phyloP scores from a whole-genome alignment of 2,113 vertebrate species.

The Onychorhynchus coronatus region DNA sequence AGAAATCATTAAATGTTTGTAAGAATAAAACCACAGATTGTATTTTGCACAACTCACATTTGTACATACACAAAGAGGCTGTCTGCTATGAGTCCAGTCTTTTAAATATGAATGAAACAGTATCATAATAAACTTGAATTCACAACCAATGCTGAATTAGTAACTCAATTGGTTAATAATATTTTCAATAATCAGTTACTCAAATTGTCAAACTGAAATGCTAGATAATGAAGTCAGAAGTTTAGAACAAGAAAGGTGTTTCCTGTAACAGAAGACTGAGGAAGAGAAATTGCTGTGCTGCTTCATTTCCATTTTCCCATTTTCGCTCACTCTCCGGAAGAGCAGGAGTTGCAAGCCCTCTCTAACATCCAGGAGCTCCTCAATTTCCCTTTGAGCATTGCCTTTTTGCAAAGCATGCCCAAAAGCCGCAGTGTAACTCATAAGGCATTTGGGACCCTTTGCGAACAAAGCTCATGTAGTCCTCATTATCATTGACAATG shows the following conservation, averaged over 20 bases:
- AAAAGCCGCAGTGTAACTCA: background rate
- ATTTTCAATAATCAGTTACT: background rate
- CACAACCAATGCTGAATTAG: background rate
- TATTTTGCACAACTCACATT: background rate
- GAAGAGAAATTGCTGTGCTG: background rate
- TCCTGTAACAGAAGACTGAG: background rate
- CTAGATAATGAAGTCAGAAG: background rate
- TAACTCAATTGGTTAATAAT: background rate
- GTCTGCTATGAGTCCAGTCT: background rate
- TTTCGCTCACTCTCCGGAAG: background rate
- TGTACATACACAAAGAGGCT: background rate
- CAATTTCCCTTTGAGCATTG: fast-evolving
- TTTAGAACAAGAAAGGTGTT: background rate
- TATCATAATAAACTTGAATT: background rate
- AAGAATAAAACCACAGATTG: background rate
- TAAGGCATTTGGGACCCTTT: background rate
- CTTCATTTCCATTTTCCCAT: background rate
- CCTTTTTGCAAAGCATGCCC: background rate
- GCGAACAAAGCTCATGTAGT: background rate
- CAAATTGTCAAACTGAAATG: background rate
- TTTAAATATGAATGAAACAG: background rate
- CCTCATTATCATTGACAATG: background rate
- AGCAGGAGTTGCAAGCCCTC: background rate
- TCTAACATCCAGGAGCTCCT: background rate
- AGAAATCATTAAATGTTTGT: background rate